phyloP scores from a whole-genome alignment of 2,113 vertebrate genomes.

The rat (Rattus norvegicus) region GRCr8 NC_086021.1:44415001-44415500 shows the following conservation, averaged over 20 bases:
- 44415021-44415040: too few relatives aligned
- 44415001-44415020: neutral
- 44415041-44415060: neutral
- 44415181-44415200: neutral
- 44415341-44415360: neutral
- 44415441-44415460: neutral
- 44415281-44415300: neutral
- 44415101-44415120: neutral
- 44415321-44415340: neutral
- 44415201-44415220: neutral
- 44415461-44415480: neutral
- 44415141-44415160: neutral
- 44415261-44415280: neutral
- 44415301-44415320: neutral
- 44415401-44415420: neutral
- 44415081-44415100: neutral
- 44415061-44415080: neutral
- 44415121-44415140: neutral
- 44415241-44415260: neutral
- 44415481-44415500: neutral
- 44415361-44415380: neutral
- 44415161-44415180: neutral
- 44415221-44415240: neutral
- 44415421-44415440: neutral
- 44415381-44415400: neutral